Percentiles rank a stretch among this genome's conserved stretches.
Conservation (phyloP, 2,797 vertebrate species). For the Anas bernieri region DNA sequence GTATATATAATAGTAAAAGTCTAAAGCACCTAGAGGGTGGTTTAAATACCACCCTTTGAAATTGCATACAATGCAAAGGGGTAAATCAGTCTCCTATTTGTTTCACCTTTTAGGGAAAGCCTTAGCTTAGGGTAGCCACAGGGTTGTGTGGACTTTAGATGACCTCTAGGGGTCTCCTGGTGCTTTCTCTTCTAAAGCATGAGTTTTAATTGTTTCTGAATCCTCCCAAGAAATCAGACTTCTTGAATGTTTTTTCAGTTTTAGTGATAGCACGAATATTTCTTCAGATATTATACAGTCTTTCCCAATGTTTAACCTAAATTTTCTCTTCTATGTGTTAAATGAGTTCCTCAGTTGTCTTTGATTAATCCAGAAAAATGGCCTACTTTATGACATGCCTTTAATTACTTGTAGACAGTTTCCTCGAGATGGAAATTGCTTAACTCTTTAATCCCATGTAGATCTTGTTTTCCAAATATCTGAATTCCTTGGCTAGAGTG, state of each 20-base stretch:
- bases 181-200: not conserved
- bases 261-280: not conserved
- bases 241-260: not conserved
- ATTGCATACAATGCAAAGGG: not conserved
- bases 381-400: constrained; percentile 46
- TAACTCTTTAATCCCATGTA: not conserved
- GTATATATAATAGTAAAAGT: not conserved
- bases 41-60: not conserved
- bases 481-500: not conserved
- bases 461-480: not conserved
- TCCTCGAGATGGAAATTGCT: not conserved
- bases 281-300: not conserved
- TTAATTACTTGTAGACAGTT: constrained; percentile 63
- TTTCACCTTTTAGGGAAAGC: constrained; percentile 11
- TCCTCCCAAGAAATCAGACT: not conserved
- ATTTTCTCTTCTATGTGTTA: constrained; percentile 19
- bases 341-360: constrained; percentile 2
- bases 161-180: constrained; percentile 50
- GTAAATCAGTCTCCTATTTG: not conserved
- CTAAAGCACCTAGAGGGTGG: not conserved
- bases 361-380: constrained; percentile 57
- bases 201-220: constrained; percentile 3
- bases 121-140: not conserved
- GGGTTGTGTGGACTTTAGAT: constrained; percentile 5
- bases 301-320: constrained; percentile 13